Conservation (phyloP, 2,888 invertebrate genomes). For the Nezara viridula region DNA sequence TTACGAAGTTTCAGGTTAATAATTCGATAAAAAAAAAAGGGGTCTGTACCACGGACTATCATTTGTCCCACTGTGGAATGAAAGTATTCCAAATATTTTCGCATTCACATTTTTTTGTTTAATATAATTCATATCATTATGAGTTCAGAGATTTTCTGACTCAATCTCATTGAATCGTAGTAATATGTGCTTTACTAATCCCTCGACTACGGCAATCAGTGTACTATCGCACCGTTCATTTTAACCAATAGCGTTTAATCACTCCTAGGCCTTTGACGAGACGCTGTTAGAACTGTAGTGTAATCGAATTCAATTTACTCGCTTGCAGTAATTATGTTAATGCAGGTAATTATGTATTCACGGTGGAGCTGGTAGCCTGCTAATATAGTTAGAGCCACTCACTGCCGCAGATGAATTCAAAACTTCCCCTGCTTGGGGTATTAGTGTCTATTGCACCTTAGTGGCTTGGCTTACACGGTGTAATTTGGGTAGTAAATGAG, state of each 20-base stretch:
- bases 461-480: background rate
- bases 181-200: background rate
- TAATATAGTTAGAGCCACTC: constrained; percentile 18
- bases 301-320: constrained; percentile 25
- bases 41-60: too few relatives aligned
- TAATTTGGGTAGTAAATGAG: background rate
- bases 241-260: constrained; percentile 5
- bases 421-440: background rate
- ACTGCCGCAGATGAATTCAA: background rate
- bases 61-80: too few relatives aligned
- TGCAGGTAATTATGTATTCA: constrained; percentile 20
- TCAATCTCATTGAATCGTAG: too few relatives aligned
- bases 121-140: too few relatives aligned
- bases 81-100: too few relatives aligned
- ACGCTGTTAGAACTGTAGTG: background rate
- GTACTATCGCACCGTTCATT: background rate
- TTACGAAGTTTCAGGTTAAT: too few relatives aligned
- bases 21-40: too few relatives aligned
- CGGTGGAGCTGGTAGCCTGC: background rate
- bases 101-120: too few relatives aligned
- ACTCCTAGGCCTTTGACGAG: constrained; percentile 8
- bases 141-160: too few relatives aligned
- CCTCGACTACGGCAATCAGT: background rate
- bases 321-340: constrained; percentile 31
- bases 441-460: background rate